A percentile compares a stretch with the other conserved stretches of the same genome.
Evolutionary conservation across 2,888 invertebrate genomes (phyloP).

Genomic region (Epinotia brunnichana): DNA sequence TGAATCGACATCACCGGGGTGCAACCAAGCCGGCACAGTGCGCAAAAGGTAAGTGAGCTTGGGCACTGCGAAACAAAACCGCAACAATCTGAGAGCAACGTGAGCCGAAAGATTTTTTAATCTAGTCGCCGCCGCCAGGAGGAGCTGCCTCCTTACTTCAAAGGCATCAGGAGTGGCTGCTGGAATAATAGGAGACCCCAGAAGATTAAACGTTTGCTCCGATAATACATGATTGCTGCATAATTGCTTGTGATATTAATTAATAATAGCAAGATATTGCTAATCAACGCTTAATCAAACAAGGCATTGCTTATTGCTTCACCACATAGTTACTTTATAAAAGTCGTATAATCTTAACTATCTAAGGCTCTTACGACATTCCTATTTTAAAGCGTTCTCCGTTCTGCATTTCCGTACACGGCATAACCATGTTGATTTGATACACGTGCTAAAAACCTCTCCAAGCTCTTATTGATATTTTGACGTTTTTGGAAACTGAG

Average conservation of each 20-base stretch:
- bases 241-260: slow-evolving; percentile 10
- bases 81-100: no score
- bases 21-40: no score
- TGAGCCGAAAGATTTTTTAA: no score
- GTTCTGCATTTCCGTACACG: slow-evolving; percentile 1
- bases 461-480: background rate
- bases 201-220: no score
- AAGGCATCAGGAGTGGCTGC: no score
- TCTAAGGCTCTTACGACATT: background rate
- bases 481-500: background rate
- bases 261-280: slow-evolving; percentile 7
- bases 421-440: slow-evolving; percentile 4
- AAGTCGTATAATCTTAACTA: background rate
- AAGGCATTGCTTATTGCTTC: background rate
- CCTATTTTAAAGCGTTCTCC: background rate
- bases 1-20: no score
- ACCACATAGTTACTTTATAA: background rate
- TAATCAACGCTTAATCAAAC: slow-evolving; percentile 26
- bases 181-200: no score
- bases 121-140: no score
- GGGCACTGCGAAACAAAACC: no score
- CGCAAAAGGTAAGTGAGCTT: no score
- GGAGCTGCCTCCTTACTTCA: no score
- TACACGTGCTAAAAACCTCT: background rate
- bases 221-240: no score